phyloP scores from a whole-genome alignment of 2,888 invertebrate species.

The Pharmacophagus antenor region DNA sequence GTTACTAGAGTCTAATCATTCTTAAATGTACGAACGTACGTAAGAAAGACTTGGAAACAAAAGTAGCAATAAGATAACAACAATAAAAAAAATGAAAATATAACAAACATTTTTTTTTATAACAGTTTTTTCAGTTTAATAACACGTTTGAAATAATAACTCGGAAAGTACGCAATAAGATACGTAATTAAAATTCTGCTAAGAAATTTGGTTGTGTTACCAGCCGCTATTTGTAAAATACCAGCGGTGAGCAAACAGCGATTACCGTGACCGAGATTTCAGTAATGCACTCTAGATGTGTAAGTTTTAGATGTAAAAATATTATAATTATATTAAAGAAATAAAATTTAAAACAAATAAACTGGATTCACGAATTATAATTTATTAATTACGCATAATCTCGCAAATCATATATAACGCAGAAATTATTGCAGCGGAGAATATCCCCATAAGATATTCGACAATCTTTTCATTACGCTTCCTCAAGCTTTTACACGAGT shows the following conservation, averaged over 20 bases:
- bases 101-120: not conserved
- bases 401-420: not conserved
- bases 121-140: not conserved
- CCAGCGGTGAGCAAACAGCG: slow-evolving; percentile 9
- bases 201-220: slow-evolving; percentile 13
- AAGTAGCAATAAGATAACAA: too few relatives aligned
- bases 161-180: too few relatives aligned
- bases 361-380: too few relatives aligned
- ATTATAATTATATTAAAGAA: not conserved
- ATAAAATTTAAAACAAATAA: too few relatives aligned
- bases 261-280: slow-evolving; percentile 22
- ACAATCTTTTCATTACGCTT: slow-evolving; percentile 7
- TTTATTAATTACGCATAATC: too few relatives aligned
- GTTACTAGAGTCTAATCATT: too few relatives aligned
- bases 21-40: too few relatives aligned
- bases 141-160: slow-evolving; percentile 3
- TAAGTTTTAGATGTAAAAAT: not conserved
- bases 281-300: slow-evolving; percentile 6
- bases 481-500: slow-evolving; percentile 1
- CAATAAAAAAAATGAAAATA: too few relatives aligned
- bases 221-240: slow-evolving; percentile 17
- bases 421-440: not conserved
- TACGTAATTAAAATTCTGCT: slow-evolving; percentile 9
- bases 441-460: too few relatives aligned
- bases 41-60: too few relatives aligned